Evolutionary conservation across 2,113 vertebrate genomes (phyloP).

Genomic region (Athene cunicularia): DNA sequence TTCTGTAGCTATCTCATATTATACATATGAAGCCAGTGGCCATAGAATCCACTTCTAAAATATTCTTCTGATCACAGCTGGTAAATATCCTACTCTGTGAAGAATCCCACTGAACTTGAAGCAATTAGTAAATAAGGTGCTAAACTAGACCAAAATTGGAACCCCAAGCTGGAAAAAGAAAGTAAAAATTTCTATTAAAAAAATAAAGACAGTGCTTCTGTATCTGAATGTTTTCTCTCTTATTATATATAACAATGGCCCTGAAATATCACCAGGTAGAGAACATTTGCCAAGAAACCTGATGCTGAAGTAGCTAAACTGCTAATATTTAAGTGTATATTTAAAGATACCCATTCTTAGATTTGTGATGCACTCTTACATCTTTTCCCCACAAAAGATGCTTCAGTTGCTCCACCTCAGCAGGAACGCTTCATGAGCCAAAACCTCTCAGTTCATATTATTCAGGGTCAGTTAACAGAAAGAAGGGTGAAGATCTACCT

Average conservation of each 20-base stretch:
- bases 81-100: not conserved
- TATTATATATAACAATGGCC: not conserved
- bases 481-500: slow-evolving; percentile 77
- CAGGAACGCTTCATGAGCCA: not conserved
- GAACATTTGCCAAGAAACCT: not conserved
- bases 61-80: not conserved
- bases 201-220: not conserved
- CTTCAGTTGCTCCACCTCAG: not conserved
- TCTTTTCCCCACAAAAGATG: not conserved
- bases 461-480: not conserved
- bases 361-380: not conserved
- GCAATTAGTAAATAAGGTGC: not conserved
- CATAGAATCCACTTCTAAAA: not conserved
- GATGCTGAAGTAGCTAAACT: not conserved
- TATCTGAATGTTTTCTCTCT: not conserved
- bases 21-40: not conserved
- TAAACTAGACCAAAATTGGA: not conserved
- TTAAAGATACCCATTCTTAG: not conserved
- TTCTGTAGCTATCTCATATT: not conserved
- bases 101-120: not conserved
- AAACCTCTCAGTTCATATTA: not conserved
- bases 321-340: not conserved
- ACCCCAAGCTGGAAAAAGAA: not conserved
- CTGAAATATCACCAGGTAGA: not conserved
- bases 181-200: not conserved